Base-by-base conservation (phyloP, 2,797 vertebrate genomes). In the Clarias pachynema region DNA sequence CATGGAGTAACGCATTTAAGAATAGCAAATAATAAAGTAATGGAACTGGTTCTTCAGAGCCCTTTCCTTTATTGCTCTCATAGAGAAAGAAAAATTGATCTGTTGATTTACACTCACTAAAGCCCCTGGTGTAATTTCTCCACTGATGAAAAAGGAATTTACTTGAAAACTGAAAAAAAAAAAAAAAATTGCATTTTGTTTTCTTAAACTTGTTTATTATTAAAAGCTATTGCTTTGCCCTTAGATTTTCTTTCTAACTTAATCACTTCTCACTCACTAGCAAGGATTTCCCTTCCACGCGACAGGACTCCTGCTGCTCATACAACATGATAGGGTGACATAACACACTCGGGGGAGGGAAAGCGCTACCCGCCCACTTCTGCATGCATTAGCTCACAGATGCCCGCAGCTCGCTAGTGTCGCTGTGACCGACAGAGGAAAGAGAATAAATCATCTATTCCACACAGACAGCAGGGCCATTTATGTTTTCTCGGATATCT, bases 11-110 rank as follows among this genome's bases (percentile, higher is more conserved):
- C 31, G 29, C 73, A 79, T 79, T 77, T 12, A 63, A 88, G 40
- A 79, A 26, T 9, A 5, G 16, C 83, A 44, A 49, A 49, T 59
- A 80, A 26, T 49, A 37, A 49, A 60, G 59, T n/a, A 70, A 20
- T 4, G 31, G 34, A 60, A 29, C 49, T 62, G 66, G 66, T 18
- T 26, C 18, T 63, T 84, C 75, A 63, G 44, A 81, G 40, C 4
- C 14, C 44, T 65, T 70, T 84, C 12, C n/a, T 79, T 57, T 29
- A 59, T 59, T 60, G 2, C 31, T 69, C 56, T 53, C 44, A 37
- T 53, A 63, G 68, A 40, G 34, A 68, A 53, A 83, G 70, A 29
- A 60, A 87, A 62, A 81, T 80, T 65, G 70, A 87, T 83, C 69
- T 78, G 68, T 34, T 74, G 29, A 63, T 80, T 83, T 77, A 49